Percentiles rank a stretch among this genome's conserved stretches.
These are phyloP conservation scores for Dryoscopus gambensis DNA, from an alignment of 2,113 vertebrate species.

Conservation along the genomic window DNA sequence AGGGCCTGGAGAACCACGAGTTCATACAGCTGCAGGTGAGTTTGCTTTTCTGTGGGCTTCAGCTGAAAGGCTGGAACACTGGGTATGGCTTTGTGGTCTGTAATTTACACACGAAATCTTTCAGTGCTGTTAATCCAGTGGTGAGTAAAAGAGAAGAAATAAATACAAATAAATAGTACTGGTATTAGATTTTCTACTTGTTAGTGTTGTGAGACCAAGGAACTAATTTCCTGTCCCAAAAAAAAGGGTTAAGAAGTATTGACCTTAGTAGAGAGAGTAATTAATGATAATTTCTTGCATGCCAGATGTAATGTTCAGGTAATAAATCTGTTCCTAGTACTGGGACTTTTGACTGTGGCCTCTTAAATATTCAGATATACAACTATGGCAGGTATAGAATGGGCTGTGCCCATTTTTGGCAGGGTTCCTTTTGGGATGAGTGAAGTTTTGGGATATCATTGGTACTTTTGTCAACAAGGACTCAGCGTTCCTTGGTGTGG, in stretches of 20 bases:
- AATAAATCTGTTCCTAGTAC: not conserved
- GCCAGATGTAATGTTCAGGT: not conserved
- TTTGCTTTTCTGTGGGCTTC: not conserved
- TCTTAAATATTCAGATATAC: not conserved
- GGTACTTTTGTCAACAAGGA: not conserved
- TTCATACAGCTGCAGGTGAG: conserved; percentile 91
- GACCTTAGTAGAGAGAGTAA: not conserved
- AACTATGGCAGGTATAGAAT: not conserved
- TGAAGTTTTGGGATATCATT: not conserved
- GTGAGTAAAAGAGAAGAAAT: not conserved
- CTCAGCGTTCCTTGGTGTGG: not conserved
- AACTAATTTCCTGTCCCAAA: not conserved
- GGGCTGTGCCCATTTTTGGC: not conserved
- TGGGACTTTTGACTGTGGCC: not conserved
- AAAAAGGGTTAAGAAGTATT: not conserved
- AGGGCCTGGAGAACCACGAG: conserved; percentile 95
- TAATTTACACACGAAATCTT: not conserved
- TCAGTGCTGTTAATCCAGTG: not conserved
- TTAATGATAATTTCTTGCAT: not conserved
- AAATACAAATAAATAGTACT: not conserved
- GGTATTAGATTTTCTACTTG: not conserved
- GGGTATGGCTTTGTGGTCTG: not conserved
- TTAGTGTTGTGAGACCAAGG: not conserved
- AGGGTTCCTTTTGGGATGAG: not conserved
- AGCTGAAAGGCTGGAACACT: not conserved